Evolutionary conservation across 30 jellyfish, hydroid and myxozoan genomes (phyloP), one percentile per base, ranked within the genome.

Genomic region (Chironex yamaguchii): DNA sequence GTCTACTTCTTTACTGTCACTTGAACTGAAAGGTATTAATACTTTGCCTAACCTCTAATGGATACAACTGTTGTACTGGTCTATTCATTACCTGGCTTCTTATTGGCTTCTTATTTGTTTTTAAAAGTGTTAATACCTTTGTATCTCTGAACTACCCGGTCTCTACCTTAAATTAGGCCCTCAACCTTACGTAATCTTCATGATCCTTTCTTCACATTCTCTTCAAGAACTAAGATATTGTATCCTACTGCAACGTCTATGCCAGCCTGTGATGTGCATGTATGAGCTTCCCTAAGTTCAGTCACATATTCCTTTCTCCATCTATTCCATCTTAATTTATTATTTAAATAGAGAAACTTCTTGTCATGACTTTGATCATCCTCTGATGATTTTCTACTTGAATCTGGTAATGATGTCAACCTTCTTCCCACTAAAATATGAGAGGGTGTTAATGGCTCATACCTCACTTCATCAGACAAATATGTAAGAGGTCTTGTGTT

Each of bases 231-330:
- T 20, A 67, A 23, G 12, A 29, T 58, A 26, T 22, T 51, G 79
- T 68, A 79, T 48, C 88, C 22, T 20, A 66, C 13, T 36, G n/a
- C n/a, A n/a, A n/a, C n/a, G n/a, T n/a, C n/a, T n/a, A n/a, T n/a
- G n/a, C n/a, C n/a, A n/a, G n/a, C n/a, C n/a, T n/a, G n/a, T n/a
- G n/a, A n/a, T n/a, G n/a, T n/a, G n/a, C n/a, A n/a, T n/a, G n/a
- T 62, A 24, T 65, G 64, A 17, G 24, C 26, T 32, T 65, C 82
- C 62, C 91, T 80, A 62, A 63, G 34, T 42, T 80, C 91, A 20
- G 36, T 65, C 83, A 62, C 0, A 49, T 74, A 74, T 54, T 74
- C 87, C 54, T 34, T 74, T 28, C 53, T 48, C 87, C 87, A 74
- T 0, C 87, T 48, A 42, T 49, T 74, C 74, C 72, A 74, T 36